phyloP scores from a whole-genome alignment of 2,888 invertebrate genomes.

The Oligia strigilis region DNA sequence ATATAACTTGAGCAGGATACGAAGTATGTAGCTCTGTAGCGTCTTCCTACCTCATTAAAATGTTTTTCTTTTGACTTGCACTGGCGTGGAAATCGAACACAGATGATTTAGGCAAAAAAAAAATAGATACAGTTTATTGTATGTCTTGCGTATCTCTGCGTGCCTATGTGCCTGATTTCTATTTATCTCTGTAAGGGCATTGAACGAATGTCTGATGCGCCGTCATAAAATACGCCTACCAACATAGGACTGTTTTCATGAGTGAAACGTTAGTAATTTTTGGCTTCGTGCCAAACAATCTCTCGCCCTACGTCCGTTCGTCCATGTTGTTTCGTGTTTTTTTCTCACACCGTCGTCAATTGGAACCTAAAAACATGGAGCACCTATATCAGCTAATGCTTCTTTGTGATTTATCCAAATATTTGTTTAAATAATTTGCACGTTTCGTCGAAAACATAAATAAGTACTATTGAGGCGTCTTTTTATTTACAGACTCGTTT shows the following conservation, averaged over 20 bases:
- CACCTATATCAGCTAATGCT: slow-evolving; percentile 42
- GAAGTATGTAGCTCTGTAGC: slow-evolving; percentile 5
- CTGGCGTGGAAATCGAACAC: background rate
- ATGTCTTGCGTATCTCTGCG: slow-evolving; percentile 10
- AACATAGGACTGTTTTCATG: slow-evolving; percentile 75
- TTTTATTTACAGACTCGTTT: slow-evolving; percentile 1
- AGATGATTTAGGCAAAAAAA: slow-evolving; percentile 20
- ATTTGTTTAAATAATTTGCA: slow-evolving; percentile 9
- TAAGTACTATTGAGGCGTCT: background rate
- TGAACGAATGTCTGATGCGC: slow-evolving; percentile 66
- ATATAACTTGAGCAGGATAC: slow-evolving; percentile 19
- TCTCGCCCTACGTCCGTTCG: slow-evolving; percentile 75
- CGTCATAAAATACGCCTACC: slow-evolving; percentile 64
- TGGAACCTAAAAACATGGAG: slow-evolving; percentile 71
- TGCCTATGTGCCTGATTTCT: slow-evolving; percentile 26
- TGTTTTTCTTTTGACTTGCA: slow-evolving; percentile 9
- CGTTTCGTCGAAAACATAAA: background rate
- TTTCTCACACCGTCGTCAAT: slow-evolving; percentile 83
- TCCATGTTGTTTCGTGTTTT: slow-evolving; percentile 77
- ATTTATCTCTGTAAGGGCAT: slow-evolving; percentile 62
- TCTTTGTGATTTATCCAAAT: slow-evolving; percentile 13
- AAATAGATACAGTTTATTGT: slow-evolving; percentile 1
- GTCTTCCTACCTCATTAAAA: slow-evolving; percentile 1
- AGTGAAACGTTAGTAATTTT: slow-evolving; percentile 82
- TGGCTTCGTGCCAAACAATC: slow-evolving; percentile 82